Base-by-base conservation (phyloP, 2,888 invertebrate genomes). In the Macroteleia sp. region DNA sequence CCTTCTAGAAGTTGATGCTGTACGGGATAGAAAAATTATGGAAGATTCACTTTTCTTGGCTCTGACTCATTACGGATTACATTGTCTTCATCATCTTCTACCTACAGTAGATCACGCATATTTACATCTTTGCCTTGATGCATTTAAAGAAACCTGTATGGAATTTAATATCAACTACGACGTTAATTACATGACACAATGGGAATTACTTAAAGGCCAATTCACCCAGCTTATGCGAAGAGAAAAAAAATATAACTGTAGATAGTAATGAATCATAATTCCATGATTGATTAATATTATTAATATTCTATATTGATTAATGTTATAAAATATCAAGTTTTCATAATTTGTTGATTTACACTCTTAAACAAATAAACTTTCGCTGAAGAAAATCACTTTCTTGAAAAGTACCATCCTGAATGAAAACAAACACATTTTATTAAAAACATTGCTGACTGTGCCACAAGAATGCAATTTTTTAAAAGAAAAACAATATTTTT, bases 41-140 rank as follows among this genome's bases (percentile, higher is more conserved):
- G 94, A 94, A 8, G 94, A 94, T 10, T 94, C 94, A 39, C 93
- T 94, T 76, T 95, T 95, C 86, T 91, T 95, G 76, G 93, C 94
- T 0, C 88, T 96, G 59, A 95, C 95, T 0, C 93, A 94, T 74
- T 97, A 96, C 84, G 97, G 97, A 0, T 94, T 95, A 71, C 97
- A 97, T 87, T 93, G 93, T 0, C 91, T 97, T 1, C 97, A 97
- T 89, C 97, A 97, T 90, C 92, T 97, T 16, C 95, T 97, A 83
- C 97, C 97, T 0, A 95, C 96, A 0, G 84, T 97, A 28, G 97
- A 97, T 88, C 96, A 97, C 84, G 94, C 94, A 0, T 93, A 95
- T 67, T 90, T 97, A 10, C 93, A 93, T 6, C 93, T 94, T 52
- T 91, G 96, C 2, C 94, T 95, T 86, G 94, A 95, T 0, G 92